Conservation (phyloP, 2,113 vertebrate species). For the Leptobrachium ailaonicum region DNA sequence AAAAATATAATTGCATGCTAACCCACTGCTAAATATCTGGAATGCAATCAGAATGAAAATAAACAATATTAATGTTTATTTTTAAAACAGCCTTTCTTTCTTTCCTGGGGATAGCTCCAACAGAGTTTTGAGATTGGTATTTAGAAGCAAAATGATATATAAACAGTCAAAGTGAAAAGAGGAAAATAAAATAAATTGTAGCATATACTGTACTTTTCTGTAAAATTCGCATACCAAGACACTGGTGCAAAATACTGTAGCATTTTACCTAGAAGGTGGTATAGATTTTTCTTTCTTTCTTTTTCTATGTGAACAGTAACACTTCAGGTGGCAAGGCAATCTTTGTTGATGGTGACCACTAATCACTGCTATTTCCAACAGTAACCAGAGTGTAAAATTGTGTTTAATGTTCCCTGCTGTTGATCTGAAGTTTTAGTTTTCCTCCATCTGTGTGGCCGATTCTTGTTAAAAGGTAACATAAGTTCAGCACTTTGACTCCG, state of each 20-base stretch:
- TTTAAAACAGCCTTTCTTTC: not conserved
- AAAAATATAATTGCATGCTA: not conserved
- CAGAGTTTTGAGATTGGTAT: conserved; percentile 27
- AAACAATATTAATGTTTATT: conserved; percentile 13
- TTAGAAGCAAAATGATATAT: conserved; percentile 16
- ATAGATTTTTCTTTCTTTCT: conserved; percentile 40
- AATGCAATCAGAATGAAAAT: conserved; percentile 15
- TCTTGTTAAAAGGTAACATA: conserved; percentile 58
- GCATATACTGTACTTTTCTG: conserved; percentile 22
- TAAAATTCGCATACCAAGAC: conserved; percentile 31
- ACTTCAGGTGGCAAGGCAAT: conserved; percentile 32
- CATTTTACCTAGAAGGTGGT: conserved; percentile 34
- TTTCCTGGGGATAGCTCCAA: conserved; percentile 13
- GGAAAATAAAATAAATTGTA: conserved; percentile 17
- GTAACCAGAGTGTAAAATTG: conserved; percentile 48
- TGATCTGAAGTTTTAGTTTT: conserved; percentile 54
- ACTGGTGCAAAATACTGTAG: conserved; percentile 37
- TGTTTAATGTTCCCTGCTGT: conserved; percentile 49
- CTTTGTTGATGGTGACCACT: conserved; percentile 30
- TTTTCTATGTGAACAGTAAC: conserved; percentile 38
- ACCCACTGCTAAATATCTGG: not conserved
- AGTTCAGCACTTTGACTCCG: conserved; percentile 57
- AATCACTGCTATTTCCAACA: conserved; percentile 48
- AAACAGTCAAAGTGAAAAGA: conserved; percentile 16
- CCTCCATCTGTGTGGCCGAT: conserved; percentile 38